A percentile compares a stretch with the other conserved stretches of the same genome.
These are phyloP conservation scores for Pterostichus niger DNA, from an alignment of 2,888 invertebrate genomes.

Conservation along the genomic window DNA sequence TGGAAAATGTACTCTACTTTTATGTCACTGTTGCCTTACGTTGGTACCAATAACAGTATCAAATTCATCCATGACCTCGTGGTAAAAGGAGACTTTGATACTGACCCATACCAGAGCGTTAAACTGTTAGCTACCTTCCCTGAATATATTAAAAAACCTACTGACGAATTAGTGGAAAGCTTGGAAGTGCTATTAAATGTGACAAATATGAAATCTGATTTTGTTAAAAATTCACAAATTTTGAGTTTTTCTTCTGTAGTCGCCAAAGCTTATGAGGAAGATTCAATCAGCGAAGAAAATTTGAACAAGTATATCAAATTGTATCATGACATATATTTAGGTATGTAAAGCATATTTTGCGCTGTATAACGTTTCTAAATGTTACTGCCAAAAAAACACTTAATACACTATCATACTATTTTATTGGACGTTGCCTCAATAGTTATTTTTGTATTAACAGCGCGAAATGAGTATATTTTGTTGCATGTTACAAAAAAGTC, in stretches of 20 bases:
- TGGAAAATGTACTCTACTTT: constrained; percentile 20
- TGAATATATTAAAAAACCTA: not conserved
- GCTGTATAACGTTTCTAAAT: no score
- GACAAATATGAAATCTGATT: not conserved
- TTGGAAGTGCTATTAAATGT: constrained; percentile 1
- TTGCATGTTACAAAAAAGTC: no score
- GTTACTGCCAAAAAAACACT: no score
- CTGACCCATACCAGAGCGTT: not conserved
- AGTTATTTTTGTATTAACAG: no score
- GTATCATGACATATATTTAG: not conserved
- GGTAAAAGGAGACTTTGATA: not conserved
- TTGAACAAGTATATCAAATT: constrained; percentile 8
- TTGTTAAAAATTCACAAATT: not conserved
- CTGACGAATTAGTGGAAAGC: constrained; percentile 12
- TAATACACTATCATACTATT: no score
- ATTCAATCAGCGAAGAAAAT: not conserved
- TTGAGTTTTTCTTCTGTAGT: constrained; percentile 53
- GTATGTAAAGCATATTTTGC: not conserved
- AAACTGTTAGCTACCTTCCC: constrained; percentile 33
- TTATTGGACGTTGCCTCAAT: no score
- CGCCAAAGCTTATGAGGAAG: not conserved
- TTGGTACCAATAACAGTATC: constrained; percentile 1
- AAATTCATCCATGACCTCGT: not conserved
- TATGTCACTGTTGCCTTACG: constrained; percentile 36
- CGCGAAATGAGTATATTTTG: no score